Conservation (phyloP, 2,113 vertebrate species). For the Sula dactylatra region DNA sequence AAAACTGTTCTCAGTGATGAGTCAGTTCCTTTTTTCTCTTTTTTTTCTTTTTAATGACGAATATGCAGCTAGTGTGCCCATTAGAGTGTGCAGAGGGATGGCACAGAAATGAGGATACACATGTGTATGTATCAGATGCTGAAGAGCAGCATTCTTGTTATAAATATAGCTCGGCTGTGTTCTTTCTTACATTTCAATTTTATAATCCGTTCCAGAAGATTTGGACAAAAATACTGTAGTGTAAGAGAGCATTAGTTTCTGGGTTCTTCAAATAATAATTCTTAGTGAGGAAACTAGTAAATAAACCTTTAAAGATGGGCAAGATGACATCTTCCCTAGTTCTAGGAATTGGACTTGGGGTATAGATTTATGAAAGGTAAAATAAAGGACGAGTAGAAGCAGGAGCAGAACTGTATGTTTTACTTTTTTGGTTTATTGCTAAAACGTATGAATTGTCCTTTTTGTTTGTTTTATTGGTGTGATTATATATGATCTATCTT, state of each 20-base stretch:
- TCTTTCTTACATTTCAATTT: conserved; percentile 64
- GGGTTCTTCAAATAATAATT: conserved; percentile 57
- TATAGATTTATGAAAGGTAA: conserved; percentile 49
- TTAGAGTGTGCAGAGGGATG: conserved; percentile 25
- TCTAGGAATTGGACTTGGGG: conserved; percentile 4
- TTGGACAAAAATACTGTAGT: conserved; percentile 52
- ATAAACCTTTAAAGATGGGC: conserved; percentile 34
- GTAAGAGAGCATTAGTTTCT: conserved; percentile 24
- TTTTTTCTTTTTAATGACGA: conserved; percentile 18
- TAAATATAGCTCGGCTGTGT: conserved; percentile 47
- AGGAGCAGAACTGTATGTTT: neutral
- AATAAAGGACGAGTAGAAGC: conserved; percentile 48
- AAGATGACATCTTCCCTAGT: conserved; percentile 34
- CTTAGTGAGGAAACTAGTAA: conserved; percentile 44
- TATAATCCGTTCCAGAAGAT: conserved; percentile 57
- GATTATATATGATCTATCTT: conserved; percentile 56
- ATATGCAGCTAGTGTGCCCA: conserved; percentile 16
- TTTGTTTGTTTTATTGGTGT: conserved; percentile 58
- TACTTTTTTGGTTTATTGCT: conserved; percentile 53
- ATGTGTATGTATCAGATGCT: conserved; percentile 56
- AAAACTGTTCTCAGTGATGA: conserved; percentile 48
- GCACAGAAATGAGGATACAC: conserved; percentile 56
- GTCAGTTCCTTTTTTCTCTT: neutral
- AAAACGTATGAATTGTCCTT: conserved; percentile 43
- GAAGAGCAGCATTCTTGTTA: conserved; percentile 29